Evolutionary conservation across 2,113 vertebrate genomes (phyloP).

Genomic region (Nematolebias whitei): DNA sequence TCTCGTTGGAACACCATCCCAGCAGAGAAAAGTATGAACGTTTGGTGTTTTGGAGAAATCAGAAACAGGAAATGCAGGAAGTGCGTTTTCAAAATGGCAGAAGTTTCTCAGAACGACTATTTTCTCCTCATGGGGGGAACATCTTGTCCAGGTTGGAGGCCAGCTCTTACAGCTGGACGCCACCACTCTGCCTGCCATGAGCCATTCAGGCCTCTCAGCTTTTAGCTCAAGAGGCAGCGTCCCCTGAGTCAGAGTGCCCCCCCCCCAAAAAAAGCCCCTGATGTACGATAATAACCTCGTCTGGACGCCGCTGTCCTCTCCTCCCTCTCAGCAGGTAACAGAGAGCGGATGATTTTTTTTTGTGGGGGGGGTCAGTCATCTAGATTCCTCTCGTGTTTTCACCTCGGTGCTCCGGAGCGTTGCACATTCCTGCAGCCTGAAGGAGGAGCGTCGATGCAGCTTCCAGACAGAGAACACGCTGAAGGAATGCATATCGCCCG

Average conservation of each 20-base stretch:
- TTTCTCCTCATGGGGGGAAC: background rate
- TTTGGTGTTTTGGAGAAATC: too few species aligned
- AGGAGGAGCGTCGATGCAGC: too few species aligned
- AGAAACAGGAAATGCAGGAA: too few species aligned
- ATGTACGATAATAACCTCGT: constrained; percentile 52
- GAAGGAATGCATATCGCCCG: too few species aligned
- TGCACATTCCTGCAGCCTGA: constrained; percentile 65
- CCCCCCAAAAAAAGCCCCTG: constrained; percentile 45
- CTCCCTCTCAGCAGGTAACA: constrained; percentile 66
- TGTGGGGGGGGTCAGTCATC: constrained; percentile 61
- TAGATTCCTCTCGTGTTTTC: constrained; percentile 76
- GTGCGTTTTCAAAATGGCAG: too few species aligned
- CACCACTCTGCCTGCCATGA: background rate
- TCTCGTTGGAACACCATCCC: constrained; percentile 35
- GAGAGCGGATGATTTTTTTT: constrained; percentile 55
- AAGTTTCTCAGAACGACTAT: background rate
- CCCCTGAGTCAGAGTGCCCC: constrained; percentile 26
- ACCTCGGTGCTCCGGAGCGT: constrained; percentile 56
- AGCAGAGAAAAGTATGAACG: background rate
- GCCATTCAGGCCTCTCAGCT: constrained; percentile 17
- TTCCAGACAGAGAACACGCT: too few species aligned
- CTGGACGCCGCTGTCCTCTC: constrained; percentile 45
- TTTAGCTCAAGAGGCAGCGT: constrained; percentile 38
- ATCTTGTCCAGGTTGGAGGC: constrained; percentile 1
- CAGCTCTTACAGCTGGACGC: too few species aligned